Base-by-base conservation (phyloP, 2,888 invertebrate genomes). In the Papilio protenor region DNA sequence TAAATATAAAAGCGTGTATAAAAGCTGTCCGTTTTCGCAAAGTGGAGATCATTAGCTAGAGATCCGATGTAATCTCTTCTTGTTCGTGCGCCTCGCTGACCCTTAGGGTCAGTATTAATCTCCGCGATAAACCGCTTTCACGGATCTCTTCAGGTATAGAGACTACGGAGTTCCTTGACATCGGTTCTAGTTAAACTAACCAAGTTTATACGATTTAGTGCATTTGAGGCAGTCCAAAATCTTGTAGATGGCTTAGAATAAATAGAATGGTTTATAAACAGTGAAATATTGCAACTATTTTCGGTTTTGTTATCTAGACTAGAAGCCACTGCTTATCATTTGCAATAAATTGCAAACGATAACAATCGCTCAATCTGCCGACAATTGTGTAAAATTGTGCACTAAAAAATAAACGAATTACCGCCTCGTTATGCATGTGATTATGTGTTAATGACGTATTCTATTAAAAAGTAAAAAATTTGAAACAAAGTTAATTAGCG, bases 71-170 rank as follows among this genome's bases (percentile, higher is more conserved):
- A 85, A 87, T 89, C 83, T 83, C 76, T 80, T 77, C 76, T 78
- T 77, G 84, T 81, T 86, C 85, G 85, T 87, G 85, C 83, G 82
- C 57, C 84, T 82, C 77, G 79, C 77, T 82, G 85, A 85, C 85
- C 86, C 80, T 59, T 55, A 66, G 81, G 87, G 87, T 88, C 85
- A 84, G 73, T 75, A 80, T 83, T 85, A 86, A 87, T 85, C 85
- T 85, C 81, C 77, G 80, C 83, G 77, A 82, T 84, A 85, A 84
- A 85, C 81, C 84, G 85, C 85, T 87, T 84, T 82, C 78, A 82
- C 83, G 82, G 83, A 83, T 82, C 83, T 81, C 84, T 83, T 81
- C 81, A 81, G 74, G 77, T 82, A 82, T n/a, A 83, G 82, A 84
- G 81, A 81, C 82, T 84, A 82, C 78, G 78, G 78, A 73, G 76